A percentile compares a stretch with the other conserved stretches of the same genome.
Conservation (phyloP, 2,797 vertebrate genomes). For the Dendrocincla fuliginosa region DNA sequence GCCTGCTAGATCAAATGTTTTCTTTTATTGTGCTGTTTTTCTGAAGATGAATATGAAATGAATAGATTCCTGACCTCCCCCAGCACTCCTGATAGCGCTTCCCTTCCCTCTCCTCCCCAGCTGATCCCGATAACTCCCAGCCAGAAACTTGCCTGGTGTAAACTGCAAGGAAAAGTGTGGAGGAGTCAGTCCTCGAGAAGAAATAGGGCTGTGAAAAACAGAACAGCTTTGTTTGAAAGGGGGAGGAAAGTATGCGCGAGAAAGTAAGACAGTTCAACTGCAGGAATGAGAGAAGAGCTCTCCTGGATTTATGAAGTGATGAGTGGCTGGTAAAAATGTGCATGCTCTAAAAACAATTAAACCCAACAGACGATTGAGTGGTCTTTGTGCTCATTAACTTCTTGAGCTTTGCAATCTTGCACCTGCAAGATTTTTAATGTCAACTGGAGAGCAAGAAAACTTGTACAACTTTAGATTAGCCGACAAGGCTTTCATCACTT, state of each 20-base stretch:
- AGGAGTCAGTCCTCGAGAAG: slow-evolving; percentile 74
- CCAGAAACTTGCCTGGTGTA: slow-evolving; percentile 72
- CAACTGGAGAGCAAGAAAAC: slow-evolving; percentile 59
- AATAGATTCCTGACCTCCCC: slow-evolving; percentile 61
- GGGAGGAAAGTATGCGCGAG: slow-evolving; percentile 73
- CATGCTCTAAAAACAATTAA: slow-evolving; percentile 65
- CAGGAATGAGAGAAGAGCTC: slow-evolving; percentile 70
- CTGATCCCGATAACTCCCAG: slow-evolving; percentile 73
- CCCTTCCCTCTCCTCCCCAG: slow-evolving; percentile 71
- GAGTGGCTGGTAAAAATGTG: slow-evolving; percentile 66
- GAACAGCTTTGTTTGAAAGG: slow-evolving; percentile 77
- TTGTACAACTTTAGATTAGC: slow-evolving; percentile 63
- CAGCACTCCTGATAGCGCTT: slow-evolving; percentile 60
- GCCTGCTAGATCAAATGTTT: slow-evolving; percentile 63
- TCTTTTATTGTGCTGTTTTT: slow-evolving; percentile 70
- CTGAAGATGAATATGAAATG: slow-evolving; percentile 76
- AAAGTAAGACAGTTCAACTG: slow-evolving; percentile 69
- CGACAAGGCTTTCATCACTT: slow-evolving; percentile 70
- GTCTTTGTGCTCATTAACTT: slow-evolving; percentile 68
- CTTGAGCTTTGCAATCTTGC: slow-evolving; percentile 68
- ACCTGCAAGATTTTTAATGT: slow-evolving; percentile 70
- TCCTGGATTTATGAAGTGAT: slow-evolving; percentile 66
- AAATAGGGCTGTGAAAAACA: slow-evolving; percentile 75
- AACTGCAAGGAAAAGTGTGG: slow-evolving; percentile 72
- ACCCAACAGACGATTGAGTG: slow-evolving; percentile 51